Base-by-base conservation (phyloP, 2,797 vertebrate species). In the Epinephelus awoara region DNA sequence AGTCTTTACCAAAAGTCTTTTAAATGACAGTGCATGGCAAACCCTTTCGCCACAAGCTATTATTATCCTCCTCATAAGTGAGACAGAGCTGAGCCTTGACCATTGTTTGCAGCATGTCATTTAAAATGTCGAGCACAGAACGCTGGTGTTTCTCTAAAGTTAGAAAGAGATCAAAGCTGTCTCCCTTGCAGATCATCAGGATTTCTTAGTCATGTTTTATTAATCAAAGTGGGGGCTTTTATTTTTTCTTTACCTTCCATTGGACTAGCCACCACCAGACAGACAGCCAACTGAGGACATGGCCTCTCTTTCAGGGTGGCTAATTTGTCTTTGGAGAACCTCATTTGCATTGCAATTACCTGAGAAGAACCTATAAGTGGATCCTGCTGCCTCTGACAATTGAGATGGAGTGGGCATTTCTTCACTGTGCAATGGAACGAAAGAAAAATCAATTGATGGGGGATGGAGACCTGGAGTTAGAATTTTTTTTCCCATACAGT, bases 331-430 rank as follows among this genome's bases (percentile, higher is more conserved):
- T 89, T 84, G 74, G 84, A 91, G 84, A 85, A 83, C 68, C 86
- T 95, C 67, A 91, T 94, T 92, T 93, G 89, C 91, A 94, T 94
- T 78, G 86, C 88, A 89, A 92, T 90, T 90, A 93, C 84, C 88
- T 89, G 89, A 89, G 85, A 91, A 90, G 90, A 92, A 89, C 85
- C 83, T 83, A 51, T 91, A 91, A 92, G 90, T 86, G 85, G 87
- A 92, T 83, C 79, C 85, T 77, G 69, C 88, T 81, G 77, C 87
- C 82, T 80, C 81, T 81, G 89, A 92, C 90, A 91, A 89, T 91
- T 84, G 81, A 91, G 90, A 93, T 87, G 69, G 88, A 91, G 88
- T 80, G 77, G 82, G 64, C 55, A 70, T 88, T 86, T 88, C 65
- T 81, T 72, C 72, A 75, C 83, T 63, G 80, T 80, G 80, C 83